Conservation (phyloP, 2,888 invertebrate species). For the Ashinkailepas kermadecensis region DNA sequence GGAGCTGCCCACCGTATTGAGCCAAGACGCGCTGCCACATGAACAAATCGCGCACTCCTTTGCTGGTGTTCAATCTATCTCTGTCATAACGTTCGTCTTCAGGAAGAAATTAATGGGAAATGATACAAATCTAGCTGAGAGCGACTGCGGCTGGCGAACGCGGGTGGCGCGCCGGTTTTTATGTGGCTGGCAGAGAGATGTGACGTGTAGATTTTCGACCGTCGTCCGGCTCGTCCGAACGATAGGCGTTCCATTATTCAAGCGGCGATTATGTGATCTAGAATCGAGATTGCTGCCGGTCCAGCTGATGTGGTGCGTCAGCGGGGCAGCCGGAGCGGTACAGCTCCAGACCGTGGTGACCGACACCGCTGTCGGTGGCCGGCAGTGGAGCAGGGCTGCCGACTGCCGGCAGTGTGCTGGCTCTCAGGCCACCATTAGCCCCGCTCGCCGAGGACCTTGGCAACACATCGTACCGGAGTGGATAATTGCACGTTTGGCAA, state of each 20-base stretch:
- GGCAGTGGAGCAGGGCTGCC: too few relatives aligned
- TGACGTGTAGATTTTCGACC: constrained; percentile 3
- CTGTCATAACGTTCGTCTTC: constrained; percentile 13
- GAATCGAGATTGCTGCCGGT: background rate
- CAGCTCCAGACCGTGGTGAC: too few relatives aligned
- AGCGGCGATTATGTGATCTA: background rate
- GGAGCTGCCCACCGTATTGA: background rate
- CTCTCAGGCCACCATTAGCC: too few relatives aligned
- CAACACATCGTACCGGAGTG: background rate
- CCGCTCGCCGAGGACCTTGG: too few relatives aligned
- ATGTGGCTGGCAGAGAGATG: background rate
- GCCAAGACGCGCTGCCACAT: background rate
- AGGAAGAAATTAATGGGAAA: constrained; percentile 15
- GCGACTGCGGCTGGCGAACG: background rate
- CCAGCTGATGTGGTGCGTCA: background rate
- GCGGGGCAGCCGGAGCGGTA: too few relatives aligned
- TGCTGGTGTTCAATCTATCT: background rate
- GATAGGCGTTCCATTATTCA: constrained; percentile 3
- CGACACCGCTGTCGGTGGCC: too few relatives aligned
- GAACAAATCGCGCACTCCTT: background rate
- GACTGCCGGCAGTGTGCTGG: too few relatives aligned
- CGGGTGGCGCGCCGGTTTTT: background rate
- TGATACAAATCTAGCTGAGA: constrained; percentile 15
- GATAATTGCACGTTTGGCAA: background rate
- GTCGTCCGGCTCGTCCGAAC: background rate